Evolutionary conservation across 2,113 vertebrate genomes (phyloP).

Genomic region (Cryptomyrus ogoouensis): DNA sequence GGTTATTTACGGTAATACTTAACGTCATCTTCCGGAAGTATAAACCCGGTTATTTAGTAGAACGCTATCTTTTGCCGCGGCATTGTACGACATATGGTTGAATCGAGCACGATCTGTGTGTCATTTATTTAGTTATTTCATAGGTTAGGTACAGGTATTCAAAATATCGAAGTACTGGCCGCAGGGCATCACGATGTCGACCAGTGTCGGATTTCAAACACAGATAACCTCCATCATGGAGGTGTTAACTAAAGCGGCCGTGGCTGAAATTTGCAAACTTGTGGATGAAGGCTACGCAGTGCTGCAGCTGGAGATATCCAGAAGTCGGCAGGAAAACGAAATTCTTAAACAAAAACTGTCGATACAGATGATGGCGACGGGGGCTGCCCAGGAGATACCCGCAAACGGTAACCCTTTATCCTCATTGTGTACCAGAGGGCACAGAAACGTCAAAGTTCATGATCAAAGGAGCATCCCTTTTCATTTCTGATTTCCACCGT

Average conservation of each 20-base stretch:
- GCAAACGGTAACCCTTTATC: background rate
- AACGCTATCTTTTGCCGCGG: background rate
- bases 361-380: constrained; percentile 31
- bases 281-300: constrained; percentile 33
- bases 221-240: constrained; percentile 42
- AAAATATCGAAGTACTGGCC: background rate
- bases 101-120: background rate
- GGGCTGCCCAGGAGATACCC: background rate
- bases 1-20: background rate
- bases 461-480: background rate
- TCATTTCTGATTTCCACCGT: background rate
- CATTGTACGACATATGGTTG: background rate
- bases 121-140: background rate
- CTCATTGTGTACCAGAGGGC: background rate
- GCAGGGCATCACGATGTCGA: constrained; percentile 28
- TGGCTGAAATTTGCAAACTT: constrained; percentile 39
- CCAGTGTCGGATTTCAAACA: constrained; percentile 31
- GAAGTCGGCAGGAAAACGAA: constrained; percentile 38
- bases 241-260: constrained; percentile 35
- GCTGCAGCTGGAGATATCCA: constrained; percentile 34
- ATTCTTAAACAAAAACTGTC: constrained; percentile 33
- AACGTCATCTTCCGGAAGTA: background rate
- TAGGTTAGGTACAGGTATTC: background rate
- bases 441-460: background rate
- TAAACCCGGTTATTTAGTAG: background rate